Evolutionary conservation across 1,140 invertebrate genomes (phyloP).

Genomic region (Drosophila gunungcola): DNA sequence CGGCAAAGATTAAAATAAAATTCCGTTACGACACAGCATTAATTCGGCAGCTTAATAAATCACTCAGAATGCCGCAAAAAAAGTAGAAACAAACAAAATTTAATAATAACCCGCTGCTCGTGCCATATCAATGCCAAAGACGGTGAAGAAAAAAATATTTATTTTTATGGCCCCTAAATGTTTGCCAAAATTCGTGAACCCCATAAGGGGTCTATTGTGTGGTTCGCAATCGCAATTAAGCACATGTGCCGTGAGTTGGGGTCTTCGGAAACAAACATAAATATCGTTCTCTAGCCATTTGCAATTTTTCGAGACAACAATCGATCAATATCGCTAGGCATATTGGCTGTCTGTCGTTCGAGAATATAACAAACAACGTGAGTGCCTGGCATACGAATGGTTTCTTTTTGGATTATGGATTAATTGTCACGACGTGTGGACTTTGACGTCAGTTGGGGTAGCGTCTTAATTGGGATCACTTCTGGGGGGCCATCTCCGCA

Average conservation of each 20-base stretch:
- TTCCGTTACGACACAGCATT: slow-evolving; percentile 40
- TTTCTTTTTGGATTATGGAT: slow-evolving; percentile 12
- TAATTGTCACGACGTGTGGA: slow-evolving; percentile 35
- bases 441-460: slow-evolving; percentile 49
- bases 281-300: slow-evolving; percentile 31
- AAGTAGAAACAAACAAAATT: slow-evolving; percentile 29
- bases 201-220: too few relatives aligned
- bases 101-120: slow-evolving; percentile 25
- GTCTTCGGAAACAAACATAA: slow-evolving; percentile 16
- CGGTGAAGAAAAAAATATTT: slow-evolving; percentile 34
- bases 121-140: slow-evolving; percentile 55
- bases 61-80: slow-evolving; percentile 41
- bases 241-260: slow-evolving; percentile 30
- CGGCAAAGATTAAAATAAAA: slow-evolving; percentile 33
- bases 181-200: slow-evolving; percentile 51
- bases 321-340: slow-evolving; percentile 21
- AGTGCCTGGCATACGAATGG: slow-evolving; percentile 37
- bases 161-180: slow-evolving; percentile 61
- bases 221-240: slow-evolving; percentile 23
- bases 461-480: slow-evolving; percentile 31
- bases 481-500: not conserved
- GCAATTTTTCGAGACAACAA: slow-evolving; percentile 8
- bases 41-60: slow-evolving; percentile 23
- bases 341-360: slow-evolving; percentile 22
- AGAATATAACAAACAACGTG: slow-evolving; percentile 18